A percentile compares a stretch with the other conserved stretches of the same genome.
These are phyloP conservation scores for Gonioctena quinquepunctata DNA, from an alignment of 1,140 invertebrate species.

Conservation along the genomic window DNA sequence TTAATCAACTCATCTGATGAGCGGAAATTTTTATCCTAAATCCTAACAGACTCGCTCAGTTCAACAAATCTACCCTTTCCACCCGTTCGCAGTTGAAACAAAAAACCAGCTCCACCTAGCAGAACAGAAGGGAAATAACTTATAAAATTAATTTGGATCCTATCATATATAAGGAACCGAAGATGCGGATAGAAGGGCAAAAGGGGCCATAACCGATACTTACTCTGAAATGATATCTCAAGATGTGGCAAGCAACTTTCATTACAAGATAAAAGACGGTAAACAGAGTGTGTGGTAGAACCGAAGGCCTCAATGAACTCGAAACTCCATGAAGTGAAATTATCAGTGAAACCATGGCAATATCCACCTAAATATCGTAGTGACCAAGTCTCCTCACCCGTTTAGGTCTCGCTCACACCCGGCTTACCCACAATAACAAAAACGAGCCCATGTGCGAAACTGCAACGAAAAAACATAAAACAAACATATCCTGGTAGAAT, in stretches of 20 bases:
- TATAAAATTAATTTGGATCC: not conserved
- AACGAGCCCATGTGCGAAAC: too few species aligned
- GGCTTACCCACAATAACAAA: not conserved
- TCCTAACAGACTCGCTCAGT: too few species aligned
- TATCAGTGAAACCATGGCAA: not conserved
- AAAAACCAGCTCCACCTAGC: too few species aligned
- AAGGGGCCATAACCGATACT: not conserved
- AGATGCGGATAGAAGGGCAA: too few species aligned
- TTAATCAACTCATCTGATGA: constrained; percentile 3
- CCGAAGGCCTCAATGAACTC: not conserved
- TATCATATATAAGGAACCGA: not conserved
- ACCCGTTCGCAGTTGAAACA: too few species aligned
- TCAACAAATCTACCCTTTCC: too few species aligned
- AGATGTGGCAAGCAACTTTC: not conserved
- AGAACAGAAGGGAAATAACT: too few species aligned
- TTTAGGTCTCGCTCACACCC: not conserved
- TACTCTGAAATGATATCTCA: not conserved
- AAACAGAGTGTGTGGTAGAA: not conserved
- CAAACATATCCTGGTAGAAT: too few species aligned
- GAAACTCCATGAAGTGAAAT: not conserved
- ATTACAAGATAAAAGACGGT: not conserved
- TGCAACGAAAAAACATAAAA: not conserved
- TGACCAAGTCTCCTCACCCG: not conserved
- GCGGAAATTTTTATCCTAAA: not conserved
- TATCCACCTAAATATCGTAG: not conserved